phyloP scores from a whole-genome alignment of 2,888 invertebrate genomes.

The Brachyptera risi region DNA sequence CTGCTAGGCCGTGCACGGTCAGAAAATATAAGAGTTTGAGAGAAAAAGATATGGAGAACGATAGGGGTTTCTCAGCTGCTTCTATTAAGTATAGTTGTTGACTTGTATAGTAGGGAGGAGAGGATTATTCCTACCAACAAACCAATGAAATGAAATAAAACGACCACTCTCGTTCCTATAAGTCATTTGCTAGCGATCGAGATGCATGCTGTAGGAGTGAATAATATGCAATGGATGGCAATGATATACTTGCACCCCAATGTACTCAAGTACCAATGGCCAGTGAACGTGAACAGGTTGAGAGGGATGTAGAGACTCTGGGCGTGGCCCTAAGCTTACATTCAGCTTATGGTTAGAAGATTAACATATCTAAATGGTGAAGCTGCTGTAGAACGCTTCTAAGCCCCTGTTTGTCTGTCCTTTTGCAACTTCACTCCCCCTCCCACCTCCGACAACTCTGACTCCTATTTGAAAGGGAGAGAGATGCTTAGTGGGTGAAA shows the following conservation, averaged over 20 bases:
- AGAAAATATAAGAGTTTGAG: too few relatives aligned
- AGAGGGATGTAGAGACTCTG: neutral
- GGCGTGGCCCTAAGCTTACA: neutral
- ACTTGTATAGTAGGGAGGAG: too few relatives aligned
- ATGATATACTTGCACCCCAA: neutral
- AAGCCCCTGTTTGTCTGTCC: neutral
- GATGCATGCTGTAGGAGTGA: too few relatives aligned
- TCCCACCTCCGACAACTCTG: too few relatives aligned
- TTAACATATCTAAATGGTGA: constrained; percentile 1
- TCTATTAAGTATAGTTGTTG: too few relatives aligned
- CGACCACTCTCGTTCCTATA: too few relatives aligned
- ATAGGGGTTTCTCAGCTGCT: too few relatives aligned
- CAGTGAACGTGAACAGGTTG: neutral
- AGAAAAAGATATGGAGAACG: too few relatives aligned
- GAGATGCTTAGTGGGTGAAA: neutral
- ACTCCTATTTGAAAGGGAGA: neutral
- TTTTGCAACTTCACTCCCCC: neutral
- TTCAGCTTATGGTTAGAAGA: neutral
- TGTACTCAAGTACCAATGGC: neutral
- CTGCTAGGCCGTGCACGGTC: neutral
- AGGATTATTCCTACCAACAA: too few relatives aligned
- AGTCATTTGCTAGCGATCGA: too few relatives aligned
- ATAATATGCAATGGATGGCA: too few relatives aligned
- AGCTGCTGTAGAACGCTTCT: neutral
- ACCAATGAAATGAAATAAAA: too few relatives aligned